Percentiles rank a stretch among this genome's conserved stretches.
Conservation (phyloP, 2,888 invertebrate genomes). For the Helicoverpa assulta region DNA sequence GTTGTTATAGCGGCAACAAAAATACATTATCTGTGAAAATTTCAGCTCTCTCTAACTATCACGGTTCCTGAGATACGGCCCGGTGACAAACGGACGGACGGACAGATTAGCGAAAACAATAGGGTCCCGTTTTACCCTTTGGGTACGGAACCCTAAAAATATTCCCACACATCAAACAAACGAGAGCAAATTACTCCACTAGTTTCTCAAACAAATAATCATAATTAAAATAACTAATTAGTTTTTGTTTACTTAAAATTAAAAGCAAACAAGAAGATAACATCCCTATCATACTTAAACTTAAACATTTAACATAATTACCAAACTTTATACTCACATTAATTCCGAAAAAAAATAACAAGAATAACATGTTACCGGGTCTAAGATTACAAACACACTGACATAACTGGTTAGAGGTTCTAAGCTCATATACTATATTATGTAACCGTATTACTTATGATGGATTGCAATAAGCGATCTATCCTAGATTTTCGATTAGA, state of each 20-base stretch:
- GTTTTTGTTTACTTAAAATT: no score
- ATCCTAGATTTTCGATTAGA: no score
- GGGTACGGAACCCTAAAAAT: no score
- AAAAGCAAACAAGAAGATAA: not conserved
- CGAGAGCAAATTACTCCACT: not conserved
- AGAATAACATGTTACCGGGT: slow-evolving; percentile 64
- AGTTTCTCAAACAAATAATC: not conserved
- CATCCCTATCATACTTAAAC: no score
- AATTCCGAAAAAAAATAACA: slow-evolving; percentile 54
- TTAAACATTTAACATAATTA: not conserved
- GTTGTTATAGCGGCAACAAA: no score
- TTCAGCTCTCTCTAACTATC: no score
- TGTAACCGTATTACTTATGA: slow-evolving; percentile 36
- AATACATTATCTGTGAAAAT: no score
- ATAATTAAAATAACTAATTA: not conserved
- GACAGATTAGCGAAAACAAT: no score
- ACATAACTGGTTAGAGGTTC: slow-evolving; percentile 21
- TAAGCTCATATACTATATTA: slow-evolving; percentile 54
- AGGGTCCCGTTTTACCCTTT: no score
- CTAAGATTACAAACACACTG: slow-evolving; percentile 63
- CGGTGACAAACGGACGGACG: no score
- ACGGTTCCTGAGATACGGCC: no score
- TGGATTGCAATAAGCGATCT: no score
- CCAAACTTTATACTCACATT: slow-evolving; percentile 55
- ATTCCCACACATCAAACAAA: not conserved